Evolutionary conservation across 2,888 invertebrate species (phyloP).

Genomic region (Scelioninae gen. 1): DNA sequence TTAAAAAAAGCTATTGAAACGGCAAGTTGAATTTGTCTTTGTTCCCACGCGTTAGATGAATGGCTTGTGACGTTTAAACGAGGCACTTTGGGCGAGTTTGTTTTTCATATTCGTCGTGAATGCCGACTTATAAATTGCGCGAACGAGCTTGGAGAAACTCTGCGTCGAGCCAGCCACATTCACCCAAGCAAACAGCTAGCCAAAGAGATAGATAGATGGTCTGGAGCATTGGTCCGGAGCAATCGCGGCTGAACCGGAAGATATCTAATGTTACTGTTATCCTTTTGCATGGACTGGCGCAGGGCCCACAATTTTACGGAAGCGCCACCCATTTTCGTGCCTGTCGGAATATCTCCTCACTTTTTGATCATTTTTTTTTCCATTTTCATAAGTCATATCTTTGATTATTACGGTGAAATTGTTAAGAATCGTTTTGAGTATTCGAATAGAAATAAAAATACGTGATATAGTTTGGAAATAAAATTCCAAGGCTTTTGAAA

Average conservation of each 20-base stretch:
- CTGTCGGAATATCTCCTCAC: background rate
- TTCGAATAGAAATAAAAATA: too few species aligned
- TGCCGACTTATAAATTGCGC: slow-evolving; percentile 52
- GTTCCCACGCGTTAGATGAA: slow-evolving; percentile 15
- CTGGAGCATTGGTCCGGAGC: slow-evolving; percentile 37
- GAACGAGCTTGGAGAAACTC: slow-evolving; percentile 42
- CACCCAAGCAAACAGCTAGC: slow-evolving; percentile 27
- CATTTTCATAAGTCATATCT: background rate
- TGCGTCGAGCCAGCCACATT: slow-evolving; percentile 23
- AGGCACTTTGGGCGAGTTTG: slow-evolving; percentile 50
- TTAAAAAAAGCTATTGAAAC: slow-evolving; percentile 8
- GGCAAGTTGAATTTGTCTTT: slow-evolving; percentile 21
- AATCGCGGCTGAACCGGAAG: slow-evolving; percentile 72
- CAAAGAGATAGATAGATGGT: slow-evolving; percentile 49
- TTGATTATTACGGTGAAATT: too few species aligned
- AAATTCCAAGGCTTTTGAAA: too few species aligned
- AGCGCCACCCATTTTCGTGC: slow-evolving; percentile 1
- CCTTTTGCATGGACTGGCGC: slow-evolving; percentile 72
- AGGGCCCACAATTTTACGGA: slow-evolving; percentile 69
- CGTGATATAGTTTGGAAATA: too few species aligned
- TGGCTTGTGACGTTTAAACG: slow-evolving; percentile 20
- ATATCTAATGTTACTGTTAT: slow-evolving; percentile 68
- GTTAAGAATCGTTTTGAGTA: too few species aligned
- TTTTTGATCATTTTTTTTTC: background rate
- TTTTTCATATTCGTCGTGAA: slow-evolving; percentile 57